phyloP scores from a whole-genome alignment of 2,888 invertebrate genomes.

The Meteorus colon region DNA sequence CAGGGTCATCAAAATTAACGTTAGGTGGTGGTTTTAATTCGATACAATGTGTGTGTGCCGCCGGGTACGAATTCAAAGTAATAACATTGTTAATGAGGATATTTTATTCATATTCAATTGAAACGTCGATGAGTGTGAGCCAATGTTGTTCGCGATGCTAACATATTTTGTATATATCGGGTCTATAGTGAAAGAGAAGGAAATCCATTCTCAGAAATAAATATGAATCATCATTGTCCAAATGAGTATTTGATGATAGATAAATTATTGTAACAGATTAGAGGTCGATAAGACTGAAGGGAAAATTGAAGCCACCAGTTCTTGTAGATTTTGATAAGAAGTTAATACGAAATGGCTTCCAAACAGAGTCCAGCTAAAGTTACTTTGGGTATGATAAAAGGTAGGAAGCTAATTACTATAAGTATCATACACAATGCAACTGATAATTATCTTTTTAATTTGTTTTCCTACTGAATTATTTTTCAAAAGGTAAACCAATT shows the following conservation, averaged over 20 bases:
- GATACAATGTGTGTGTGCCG: not conserved
- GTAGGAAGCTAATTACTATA: conserved; percentile 53
- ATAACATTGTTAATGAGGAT: not conserved
- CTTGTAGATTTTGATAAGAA: not conserved
- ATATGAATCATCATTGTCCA: conserved; percentile 1
- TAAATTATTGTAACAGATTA: not conserved
- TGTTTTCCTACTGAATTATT: conserved; percentile 23
- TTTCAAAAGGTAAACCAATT: conserved; percentile 70
- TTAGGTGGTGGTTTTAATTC: not conserved
- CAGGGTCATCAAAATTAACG: conserved; percentile 40
- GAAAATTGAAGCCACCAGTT: not conserved
- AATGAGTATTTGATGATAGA: not conserved
- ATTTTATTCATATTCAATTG: conserved; percentile 10
- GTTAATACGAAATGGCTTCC: conserved; percentile 58
- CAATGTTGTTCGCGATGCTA: conserved; percentile 18
- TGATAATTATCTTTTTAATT: conserved; percentile 21
- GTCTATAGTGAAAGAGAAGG: conserved; percentile 15
- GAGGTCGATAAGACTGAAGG: not conserved
- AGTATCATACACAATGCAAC: not conserved
- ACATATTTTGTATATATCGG: conserved; percentile 14
- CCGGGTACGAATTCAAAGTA: conserved; percentile 32
- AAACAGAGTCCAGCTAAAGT: conserved; percentile 68
- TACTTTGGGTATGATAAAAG: conserved; percentile 70
- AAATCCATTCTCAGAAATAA: conserved; percentile 24
- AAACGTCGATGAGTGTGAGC: not conserved